Evolutionary conservation across 1,140 invertebrate genomes (phyloP).

Genomic region (Drosophila takahashii): DNA sequence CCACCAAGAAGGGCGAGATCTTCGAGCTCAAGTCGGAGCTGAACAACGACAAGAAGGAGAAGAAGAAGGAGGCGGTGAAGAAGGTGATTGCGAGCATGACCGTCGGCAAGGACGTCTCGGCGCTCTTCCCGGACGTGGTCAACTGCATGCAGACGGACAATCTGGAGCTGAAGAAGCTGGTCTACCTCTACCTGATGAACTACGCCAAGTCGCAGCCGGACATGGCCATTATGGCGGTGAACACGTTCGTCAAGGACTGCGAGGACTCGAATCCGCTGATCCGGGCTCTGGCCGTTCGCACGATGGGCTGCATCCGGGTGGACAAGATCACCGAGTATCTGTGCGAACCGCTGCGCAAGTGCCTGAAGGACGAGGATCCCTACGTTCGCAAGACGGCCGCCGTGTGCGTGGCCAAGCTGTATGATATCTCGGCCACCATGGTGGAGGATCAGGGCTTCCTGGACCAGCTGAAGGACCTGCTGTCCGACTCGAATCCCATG

Average conservation of each 20-base stretch:
- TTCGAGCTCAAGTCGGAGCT: slow-evolving; percentile 99
- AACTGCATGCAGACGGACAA: slow-evolving; percentile 99
- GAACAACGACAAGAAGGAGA: slow-evolving; percentile 99
- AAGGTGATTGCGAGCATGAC: slow-evolving; percentile 99
- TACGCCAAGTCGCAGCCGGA: slow-evolving; percentile 99
- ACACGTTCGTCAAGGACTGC: slow-evolving; percentile 99
- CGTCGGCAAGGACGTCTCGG: slow-evolving; percentile 98
- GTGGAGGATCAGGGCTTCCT: slow-evolving; percentile 96
- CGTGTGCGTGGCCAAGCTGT: slow-evolving; percentile 99
- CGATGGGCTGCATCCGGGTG: slow-evolving; percentile 99
- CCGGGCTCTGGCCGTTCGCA: slow-evolving; percentile 98
- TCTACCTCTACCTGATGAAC: slow-evolving; percentile 99
- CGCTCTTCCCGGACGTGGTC: slow-evolving; percentile 99
- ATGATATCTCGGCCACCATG: slow-evolving; percentile 98
- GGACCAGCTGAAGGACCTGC: slow-evolving; percentile 97
- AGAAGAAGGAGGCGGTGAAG: slow-evolving; percentile 99
- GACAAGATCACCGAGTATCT: slow-evolving; percentile 99
- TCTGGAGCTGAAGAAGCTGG: slow-evolving; percentile 99
- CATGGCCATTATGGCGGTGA: slow-evolving; percentile 99
- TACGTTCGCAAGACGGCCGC: slow-evolving; percentile 99
- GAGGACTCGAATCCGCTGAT: slow-evolving; percentile 99
- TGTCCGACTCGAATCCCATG: slow-evolving; percentile 99
- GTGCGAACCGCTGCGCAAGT: slow-evolving; percentile 99
- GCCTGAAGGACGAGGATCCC: slow-evolving; percentile 99
- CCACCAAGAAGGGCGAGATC: slow-evolving; percentile 99